Percentiles rank a stretch among this genome's conserved stretches.
phyloP scores from a whole-genome alignment of 2,888 invertebrate genomes.

The Labia minor region DNA sequence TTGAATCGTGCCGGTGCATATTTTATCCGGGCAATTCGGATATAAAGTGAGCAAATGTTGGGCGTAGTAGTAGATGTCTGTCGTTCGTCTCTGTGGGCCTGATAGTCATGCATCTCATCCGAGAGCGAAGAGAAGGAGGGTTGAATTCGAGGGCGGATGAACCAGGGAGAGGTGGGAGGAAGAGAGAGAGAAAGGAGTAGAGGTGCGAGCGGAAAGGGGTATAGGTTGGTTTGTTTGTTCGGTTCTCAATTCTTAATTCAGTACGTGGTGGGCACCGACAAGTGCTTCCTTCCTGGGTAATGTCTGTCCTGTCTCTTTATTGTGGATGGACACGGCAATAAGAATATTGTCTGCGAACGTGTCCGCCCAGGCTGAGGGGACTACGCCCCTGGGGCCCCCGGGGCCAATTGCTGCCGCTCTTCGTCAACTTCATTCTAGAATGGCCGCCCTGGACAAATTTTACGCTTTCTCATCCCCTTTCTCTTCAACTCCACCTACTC shows the following conservation, averaged over 20 bases:
- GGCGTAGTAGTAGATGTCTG: neutral
- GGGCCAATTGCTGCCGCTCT: neutral
- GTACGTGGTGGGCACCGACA: neutral
- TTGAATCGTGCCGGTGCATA: neutral
- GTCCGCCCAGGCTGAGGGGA: neutral
- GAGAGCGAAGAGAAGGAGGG: neutral
- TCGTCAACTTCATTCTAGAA: neutral
- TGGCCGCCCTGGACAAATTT: too few species aligned
- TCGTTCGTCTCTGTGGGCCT: too few species aligned
- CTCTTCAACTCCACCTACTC: too few species aligned
- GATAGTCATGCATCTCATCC: too few species aligned
- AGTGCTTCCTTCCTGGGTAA: neutral
- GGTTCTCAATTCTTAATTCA: neutral
- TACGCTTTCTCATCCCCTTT: too few species aligned
- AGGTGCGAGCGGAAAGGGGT: neutral
- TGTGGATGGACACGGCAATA: slow-evolving; percentile 1
- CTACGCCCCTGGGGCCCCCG: neutral
- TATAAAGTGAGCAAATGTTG: slow-evolving; percentile 13
- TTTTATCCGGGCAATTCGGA: neutral
- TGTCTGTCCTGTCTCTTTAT: slow-evolving; percentile 13
- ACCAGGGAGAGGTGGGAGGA: neutral
- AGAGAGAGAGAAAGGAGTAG: neutral
- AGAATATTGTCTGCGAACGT: slow-evolving; percentile 1
- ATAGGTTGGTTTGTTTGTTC: neutral
- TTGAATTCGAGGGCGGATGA: neutral